Conservation (phyloP, 1,140 invertebrate species). For the Drosophila subobscura region DNA sequence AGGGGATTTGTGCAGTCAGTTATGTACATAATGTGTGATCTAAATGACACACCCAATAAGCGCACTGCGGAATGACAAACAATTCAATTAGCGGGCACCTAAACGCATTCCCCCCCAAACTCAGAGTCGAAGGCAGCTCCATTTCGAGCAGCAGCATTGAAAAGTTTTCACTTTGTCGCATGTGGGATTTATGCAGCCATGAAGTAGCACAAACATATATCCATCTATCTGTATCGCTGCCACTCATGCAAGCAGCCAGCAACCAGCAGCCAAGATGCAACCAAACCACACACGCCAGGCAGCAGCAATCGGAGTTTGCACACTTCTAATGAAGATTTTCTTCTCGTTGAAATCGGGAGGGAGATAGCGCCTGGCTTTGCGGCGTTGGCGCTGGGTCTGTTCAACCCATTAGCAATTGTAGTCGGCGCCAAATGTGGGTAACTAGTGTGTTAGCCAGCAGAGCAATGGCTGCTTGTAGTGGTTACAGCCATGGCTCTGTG, state of each 20-base stretch:
- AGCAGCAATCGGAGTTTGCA: conserved; percentile 11
- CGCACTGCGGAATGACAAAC: conserved; percentile 32
- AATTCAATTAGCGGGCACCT: conserved; percentile 43
- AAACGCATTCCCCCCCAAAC: conserved; percentile 17
- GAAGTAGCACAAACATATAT: conserved; percentile 69
- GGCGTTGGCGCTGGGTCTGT: conserved; percentile 40
- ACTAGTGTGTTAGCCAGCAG: conserved; percentile 43
- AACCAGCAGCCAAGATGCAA: conserved; percentile 23
- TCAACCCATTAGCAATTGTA: conserved; percentile 47
- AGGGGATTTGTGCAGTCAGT: background rate
- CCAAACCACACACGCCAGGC: conserved; percentile 57
- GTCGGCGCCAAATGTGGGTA: conserved; percentile 80
- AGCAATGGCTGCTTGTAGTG: background rate
- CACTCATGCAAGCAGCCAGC: conserved; percentile 63
- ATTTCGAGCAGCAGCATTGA: conserved; percentile 18
- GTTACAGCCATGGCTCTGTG: conserved; percentile 17
- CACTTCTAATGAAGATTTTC: conserved; percentile 56
- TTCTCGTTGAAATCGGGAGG: conserved; percentile 11
- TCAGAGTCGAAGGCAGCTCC: background rate
- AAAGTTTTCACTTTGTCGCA: conserved; percentile 79
- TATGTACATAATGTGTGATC: background rate
- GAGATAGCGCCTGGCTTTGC: background rate
- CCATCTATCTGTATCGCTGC: conserved; percentile 43
- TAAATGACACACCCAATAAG: conserved; percentile 25
- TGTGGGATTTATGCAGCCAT: conserved; percentile 61